A percentile compares a stretch with the other conserved stretches of the same genome.
Conservation (phyloP, 2,113 vertebrate species). For the Embiotoca jacksoni region DNA sequence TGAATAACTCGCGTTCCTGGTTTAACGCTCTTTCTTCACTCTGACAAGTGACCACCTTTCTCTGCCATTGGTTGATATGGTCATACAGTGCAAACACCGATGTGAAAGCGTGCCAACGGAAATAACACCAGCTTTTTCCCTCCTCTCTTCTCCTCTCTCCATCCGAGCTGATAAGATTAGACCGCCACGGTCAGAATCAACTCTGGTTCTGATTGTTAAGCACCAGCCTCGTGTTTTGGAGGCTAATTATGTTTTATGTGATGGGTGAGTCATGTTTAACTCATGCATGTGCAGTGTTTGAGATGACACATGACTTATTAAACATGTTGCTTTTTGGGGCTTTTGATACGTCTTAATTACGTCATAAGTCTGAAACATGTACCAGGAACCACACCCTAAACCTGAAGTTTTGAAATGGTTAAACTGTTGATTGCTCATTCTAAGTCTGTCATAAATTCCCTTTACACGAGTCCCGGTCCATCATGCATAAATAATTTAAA, state of each 20-base stretch:
- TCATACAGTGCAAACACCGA: conserved; percentile 60
- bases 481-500: conserved; percentile 51
- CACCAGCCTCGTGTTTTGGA: conserved; percentile 11
- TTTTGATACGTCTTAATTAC: background rate
- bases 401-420: background rate
- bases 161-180: conserved; percentile 70
- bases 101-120: conserved; percentile 70
- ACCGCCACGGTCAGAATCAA: conserved; percentile 47
- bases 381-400: background rate
- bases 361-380: background rate
- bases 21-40: conserved; percentile 60
- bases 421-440: background rate
- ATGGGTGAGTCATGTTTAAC: background rate
- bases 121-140: conserved; percentile 69
- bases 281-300: background rate
- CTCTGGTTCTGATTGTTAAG: conserved; percentile 40
- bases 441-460: conserved; percentile 14
- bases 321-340: no score
- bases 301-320: background rate
- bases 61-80: conserved; percentile 19
- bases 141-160: conserved; percentile 24
- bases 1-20: conserved; percentile 27
- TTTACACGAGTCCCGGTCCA: background rate
- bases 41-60: conserved; percentile 54
- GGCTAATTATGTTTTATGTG: background rate